Base-by-base conservation (phyloP, 2,797 vertebrate genomes). In the Acipenser oxyrinchus region DNA sequence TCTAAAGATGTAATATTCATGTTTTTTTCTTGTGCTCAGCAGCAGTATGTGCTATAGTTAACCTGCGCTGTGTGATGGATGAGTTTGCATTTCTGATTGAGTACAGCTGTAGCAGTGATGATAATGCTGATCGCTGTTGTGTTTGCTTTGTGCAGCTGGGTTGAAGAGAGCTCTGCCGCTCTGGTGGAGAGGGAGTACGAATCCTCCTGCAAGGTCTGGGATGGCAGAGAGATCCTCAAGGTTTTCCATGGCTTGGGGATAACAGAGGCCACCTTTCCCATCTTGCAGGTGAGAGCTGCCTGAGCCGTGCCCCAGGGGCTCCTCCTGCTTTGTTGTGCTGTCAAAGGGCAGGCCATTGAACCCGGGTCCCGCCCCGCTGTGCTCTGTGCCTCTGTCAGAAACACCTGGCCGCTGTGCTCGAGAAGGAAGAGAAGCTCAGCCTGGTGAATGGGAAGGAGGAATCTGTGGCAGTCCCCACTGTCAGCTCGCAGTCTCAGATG, bases 181-280 rank as follows among this genome's bases (percentile, higher is more conserved):
- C 81, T 99, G 72, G 76, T 87, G 68, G 94, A 97, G 73, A 88
- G 93, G 49, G 89, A 84, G 48, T 98, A 89, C 80, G 96, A 99
- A 83, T 88, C 72, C 1, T 82, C 91, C 37, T 89, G 81, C 79
- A 95, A 95, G 80, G 93, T 97, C 60, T 99, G 96, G 97, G 93
- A 66, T 62, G 97, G 96, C 69, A 92, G 76, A 61, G 93, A 97
- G 49, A 86, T 95, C 73, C 69, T 99, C 63, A 58, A 48, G 8
- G 77, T 93, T 77, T 90, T 99, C 66, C 74, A 94, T 48, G 58
- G 69, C 10, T 86, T 96, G 79, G 96, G 96, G 62, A 96, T 99
- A 78, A 99, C 93, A 1, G 74, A 75, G 50, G 86, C 73, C 63
- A 89, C 80, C 51, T 95, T 97, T 69, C 76, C 66, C 12, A 70